These are phyloP conservation scores for Sesamia nonagrioides DNA, from an alignment of 1,140 invertebrate species.

Conservation along the genomic window DNA sequence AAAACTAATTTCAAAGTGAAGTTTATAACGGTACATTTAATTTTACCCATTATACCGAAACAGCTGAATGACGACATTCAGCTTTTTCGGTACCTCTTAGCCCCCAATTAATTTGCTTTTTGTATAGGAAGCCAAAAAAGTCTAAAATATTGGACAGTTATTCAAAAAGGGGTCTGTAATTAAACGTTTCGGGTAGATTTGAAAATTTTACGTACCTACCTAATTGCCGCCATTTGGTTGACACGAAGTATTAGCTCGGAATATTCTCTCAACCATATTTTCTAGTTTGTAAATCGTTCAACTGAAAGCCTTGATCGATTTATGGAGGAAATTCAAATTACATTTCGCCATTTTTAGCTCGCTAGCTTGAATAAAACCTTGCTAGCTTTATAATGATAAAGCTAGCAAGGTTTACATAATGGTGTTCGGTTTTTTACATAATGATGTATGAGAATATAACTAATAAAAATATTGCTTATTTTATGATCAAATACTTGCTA, in stretches of 20 bases:
- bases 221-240: neutral
- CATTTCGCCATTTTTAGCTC: neutral
- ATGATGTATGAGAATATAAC: no score
- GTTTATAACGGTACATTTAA: no score
- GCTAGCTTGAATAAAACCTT: neutral
- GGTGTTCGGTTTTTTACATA: no score
- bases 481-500: no score
- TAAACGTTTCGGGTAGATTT: neutral
- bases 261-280: constrained; percentile 25
- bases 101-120: neutral
- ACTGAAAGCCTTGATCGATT: constrained; percentile 18
- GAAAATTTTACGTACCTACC: constrained; percentile 6
- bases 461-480: neutral
- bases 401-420: neutral
- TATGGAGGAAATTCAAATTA: constrained; percentile 21
- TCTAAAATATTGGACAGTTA: neutral
- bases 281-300: constrained; percentile 5
- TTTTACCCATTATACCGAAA: no score
- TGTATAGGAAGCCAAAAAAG: neutral
- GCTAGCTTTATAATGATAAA: neutral
- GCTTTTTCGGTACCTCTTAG: neutral
- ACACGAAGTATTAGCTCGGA: constrained; percentile 5
- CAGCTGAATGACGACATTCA: neutral
- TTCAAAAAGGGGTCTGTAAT: neutral
- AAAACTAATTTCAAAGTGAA: no score